Base-by-base conservation (phyloP, 2,888 invertebrate genomes). In the Agrilus mali region DNA sequence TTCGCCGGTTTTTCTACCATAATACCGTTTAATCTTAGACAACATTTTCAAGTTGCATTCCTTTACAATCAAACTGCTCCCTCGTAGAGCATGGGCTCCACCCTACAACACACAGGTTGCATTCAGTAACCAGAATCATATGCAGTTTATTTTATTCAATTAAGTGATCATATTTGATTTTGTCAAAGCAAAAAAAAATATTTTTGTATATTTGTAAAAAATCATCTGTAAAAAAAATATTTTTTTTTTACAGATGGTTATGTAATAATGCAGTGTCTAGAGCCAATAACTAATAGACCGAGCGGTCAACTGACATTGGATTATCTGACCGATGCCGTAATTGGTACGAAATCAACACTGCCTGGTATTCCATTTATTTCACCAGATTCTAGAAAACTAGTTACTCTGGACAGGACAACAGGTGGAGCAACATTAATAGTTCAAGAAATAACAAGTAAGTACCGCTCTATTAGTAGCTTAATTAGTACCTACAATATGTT, bases 321-420 rank as follows among this genome's bases (percentile, higher is more conserved):
- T 64, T 80, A 82, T 58, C 66, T 84, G 47, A 83, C 82, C 2
- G 83, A 84, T 60, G 75, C 79, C 2, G 78, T 83, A 16, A 66
- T 80, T 14, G 73, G 74, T 20, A 74, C 75, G 47, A 78, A 77
- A 55, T 70, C 77, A 2, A 72, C 71, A 38, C 69, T 82, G 39
- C 69, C 75, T 47, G 84, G 84, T 2, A 68, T 68, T 41, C 82
- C 82, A 1, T 73, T 73, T 54, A 74, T 83, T 35, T 78, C 82
- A 6, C 83, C 83, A 1, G 82, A 84, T 63, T 80, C 80, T 20
- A 68, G 80, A 46, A 74, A 78, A 55, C 68, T 83, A 40, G 78
- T 82, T 41, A 81, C 80, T 7, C 69, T 84, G 33, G 78, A 79
- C 55, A 69, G 75, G 48, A 70, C 70, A 27, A 65, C 67, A 32